Base-by-base conservation (phyloP, 2,888 invertebrate genomes). In the Digitonthophagus gazella region DNA sequence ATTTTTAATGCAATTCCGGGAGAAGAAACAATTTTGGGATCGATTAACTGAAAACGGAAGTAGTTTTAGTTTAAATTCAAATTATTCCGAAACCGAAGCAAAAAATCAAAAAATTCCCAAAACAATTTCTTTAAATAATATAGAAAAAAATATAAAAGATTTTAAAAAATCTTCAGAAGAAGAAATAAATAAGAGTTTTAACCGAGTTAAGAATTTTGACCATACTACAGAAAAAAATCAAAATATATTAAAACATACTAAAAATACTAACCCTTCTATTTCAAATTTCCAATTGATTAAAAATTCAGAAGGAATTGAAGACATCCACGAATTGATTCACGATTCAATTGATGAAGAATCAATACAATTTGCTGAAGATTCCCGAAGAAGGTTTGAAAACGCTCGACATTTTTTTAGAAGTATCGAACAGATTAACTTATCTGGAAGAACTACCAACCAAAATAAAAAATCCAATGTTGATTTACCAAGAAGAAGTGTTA, bases 341-440 rank as follows among this genome's bases (percentile, higher is more conserved):
- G 2, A 71, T 68, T 1, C 44, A n/a, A 16, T 18, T 18, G 58
- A 67, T 14, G 67, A 70, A 56, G 70, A 70, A 57, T 63, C 67
- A 20, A 22, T 70, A 4, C 54, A 65, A 6, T 70, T 68, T 11
- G 57, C 69, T 4, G 69, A 70, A 19, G 68, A 66, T 15, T 71
- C 72, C 69, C 70, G 67, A 56, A 58, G 65, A 15, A 55, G 70
- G 2, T 72, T 72, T 64, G 64, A 67, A 54, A 61, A 70, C 18
- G 69, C 71, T 0, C 65, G 61, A 16, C 58, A 58, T 2, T 73
- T 64, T 54, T 72, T 72, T 54, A 66, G 58, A 64, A 67, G 67
- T 11, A 64, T 71, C n/a, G 72, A 72, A 57, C 56, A 8, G 20
- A 18, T 18, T 5, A 19, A 18, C 8, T 19, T 20, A 8, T 5